Evolutionary conservation across 92 coral and sea anemone species (phyloP).

Genomic region (Plumapathes pennacea): DNA sequence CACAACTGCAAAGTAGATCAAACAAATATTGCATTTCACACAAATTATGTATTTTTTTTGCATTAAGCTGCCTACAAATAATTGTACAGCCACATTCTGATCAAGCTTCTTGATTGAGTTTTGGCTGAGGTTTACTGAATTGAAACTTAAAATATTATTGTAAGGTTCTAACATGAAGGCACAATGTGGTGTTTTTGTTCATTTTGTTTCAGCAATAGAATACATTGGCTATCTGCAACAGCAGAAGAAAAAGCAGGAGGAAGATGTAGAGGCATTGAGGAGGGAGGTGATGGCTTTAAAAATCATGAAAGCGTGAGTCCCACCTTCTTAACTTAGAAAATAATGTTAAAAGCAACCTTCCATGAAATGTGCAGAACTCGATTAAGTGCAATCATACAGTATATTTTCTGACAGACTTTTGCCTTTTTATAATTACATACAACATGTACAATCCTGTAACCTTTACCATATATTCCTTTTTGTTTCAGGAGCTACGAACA

Average conservation of each 20-base stretch:
- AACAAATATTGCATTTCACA: too few species aligned
- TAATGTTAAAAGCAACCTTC: background rate
- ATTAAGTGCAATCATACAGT: background rate
- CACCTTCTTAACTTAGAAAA: background rate
- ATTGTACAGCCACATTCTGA: too few species aligned
- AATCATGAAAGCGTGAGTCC: conserved; percentile 95
- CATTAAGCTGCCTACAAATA: too few species aligned
- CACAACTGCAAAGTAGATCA: too few species aligned
- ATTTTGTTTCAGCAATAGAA: conserved; percentile 73
- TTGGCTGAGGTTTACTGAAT: too few species aligned
- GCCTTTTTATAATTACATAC: background rate
- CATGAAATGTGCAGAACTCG: background rate
- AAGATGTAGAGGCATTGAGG: conserved; percentile 85
- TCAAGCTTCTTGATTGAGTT: too few species aligned
- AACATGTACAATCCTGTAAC: background rate
- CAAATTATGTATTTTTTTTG: too few species aligned
- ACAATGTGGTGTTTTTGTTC: background rate
- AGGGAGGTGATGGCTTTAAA: conserved; percentile 95
- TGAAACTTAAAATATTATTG: too few species aligned
- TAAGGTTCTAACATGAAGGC: too few species aligned
- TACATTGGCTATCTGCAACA: conserved; percentile 79
- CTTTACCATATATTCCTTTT: background rate
- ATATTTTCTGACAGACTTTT: background rate
- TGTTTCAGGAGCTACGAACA: conserved; percentile 87
- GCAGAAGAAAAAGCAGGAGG: conserved; percentile 82